A percentile compares a stretch with the other conserved stretches of the same genome.
These are phyloP conservation scores for Benthosema pterotum DNA, from an alignment of 2,797 vertebrate species.

Conservation along the genomic window DNA sequence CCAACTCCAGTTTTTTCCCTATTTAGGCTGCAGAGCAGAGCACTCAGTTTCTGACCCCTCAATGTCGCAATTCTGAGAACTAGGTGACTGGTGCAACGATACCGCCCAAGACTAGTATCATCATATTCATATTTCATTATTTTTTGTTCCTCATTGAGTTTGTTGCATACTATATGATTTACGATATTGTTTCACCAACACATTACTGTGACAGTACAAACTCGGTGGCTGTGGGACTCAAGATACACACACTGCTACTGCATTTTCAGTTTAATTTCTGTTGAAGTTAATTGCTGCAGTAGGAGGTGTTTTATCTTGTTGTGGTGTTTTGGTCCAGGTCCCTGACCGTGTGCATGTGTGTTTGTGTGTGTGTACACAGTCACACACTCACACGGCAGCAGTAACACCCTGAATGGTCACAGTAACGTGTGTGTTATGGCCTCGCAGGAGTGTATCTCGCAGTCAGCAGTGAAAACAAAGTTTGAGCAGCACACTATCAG, in stretches of 20 bases:
- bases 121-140: slow-evolving; percentile 17
- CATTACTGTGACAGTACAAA: slow-evolving; percentile 66
- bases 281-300: slow-evolving; percentile 38
- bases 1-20: too few species aligned
- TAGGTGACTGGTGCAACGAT: too few species aligned
- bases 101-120: too few species aligned
- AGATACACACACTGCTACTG: slow-evolving; percentile 72
- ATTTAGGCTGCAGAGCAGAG: too few species aligned
- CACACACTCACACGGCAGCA: slow-evolving; percentile 26
- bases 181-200: slow-evolving; percentile 36
- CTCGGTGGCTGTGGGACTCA: slow-evolving; percentile 42
- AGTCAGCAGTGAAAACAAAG: slow-evolving; percentile 99
- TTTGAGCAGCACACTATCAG: slow-evolving; percentile 99
- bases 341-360: neutral
- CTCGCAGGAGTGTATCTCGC: slow-evolving; percentile 99
- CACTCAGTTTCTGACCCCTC: too few species aligned
- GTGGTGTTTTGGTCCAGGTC: slow-evolving; percentile 41
- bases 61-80: too few species aligned
- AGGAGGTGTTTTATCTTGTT: slow-evolving; percentile 83
- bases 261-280: slow-evolving; percentile 27
- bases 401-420: slow-evolving; percentile 82
- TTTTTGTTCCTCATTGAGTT: slow-evolving; percentile 47
- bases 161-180: slow-evolving; percentile 48
- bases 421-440: slow-evolving; percentile 94
- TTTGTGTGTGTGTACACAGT: too few species aligned